Evolutionary conservation across 2,888 invertebrate genomes (phyloP), one percentile per base, ranked within the genome.

Genomic region (Drosophila multiciliata): DNA sequence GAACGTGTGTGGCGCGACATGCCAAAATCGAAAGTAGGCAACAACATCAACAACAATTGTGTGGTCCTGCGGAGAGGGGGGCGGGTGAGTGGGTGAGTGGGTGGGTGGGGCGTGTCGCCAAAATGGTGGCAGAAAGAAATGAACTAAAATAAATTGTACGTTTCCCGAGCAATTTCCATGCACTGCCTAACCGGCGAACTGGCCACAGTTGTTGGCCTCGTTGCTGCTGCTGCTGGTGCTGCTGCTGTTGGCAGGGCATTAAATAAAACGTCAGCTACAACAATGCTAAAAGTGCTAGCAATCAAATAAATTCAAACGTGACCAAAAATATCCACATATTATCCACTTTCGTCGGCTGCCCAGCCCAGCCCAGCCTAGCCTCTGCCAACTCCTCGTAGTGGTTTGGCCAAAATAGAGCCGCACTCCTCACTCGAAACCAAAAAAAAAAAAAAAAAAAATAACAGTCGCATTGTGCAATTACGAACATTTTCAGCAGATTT

Each of bases 231-330:
- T 48, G 57, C 29, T 36, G 33, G 32, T 45, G 42, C 75, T 63
- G 77, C 72, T 80, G 78, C 81, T 81, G 70, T 70, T 72, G 78
- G 84, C 83, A 80, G 74, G 75, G 71, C 78, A 88, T 87, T 87
- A 88, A 87, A 89, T 90, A 87, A 83, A 88, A 87, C 87, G 90
- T 89, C 89, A 87, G 89, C 82, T 78, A 77, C 86, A 86, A 88
- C 89, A 90, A 86, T 89, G 87, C 89, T 86, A 87, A 89, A 88
- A 90, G 89, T 87, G 88, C 90, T 78, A 73, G 89, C 90, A 90
- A 90, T 90, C 90, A 90, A 90, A 90, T 90, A 90, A 90, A 90
- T 90, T 90, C 89, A 90, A 90, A 89, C 90, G 90, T 90, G 90
- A 90, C 90, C 90, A 90, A 90, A 90, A 90, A 90, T 90, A 88